Conservation (phyloP, 2,113 vertebrate genomes). For the Sinocyclocheilus grahami region DNA sequence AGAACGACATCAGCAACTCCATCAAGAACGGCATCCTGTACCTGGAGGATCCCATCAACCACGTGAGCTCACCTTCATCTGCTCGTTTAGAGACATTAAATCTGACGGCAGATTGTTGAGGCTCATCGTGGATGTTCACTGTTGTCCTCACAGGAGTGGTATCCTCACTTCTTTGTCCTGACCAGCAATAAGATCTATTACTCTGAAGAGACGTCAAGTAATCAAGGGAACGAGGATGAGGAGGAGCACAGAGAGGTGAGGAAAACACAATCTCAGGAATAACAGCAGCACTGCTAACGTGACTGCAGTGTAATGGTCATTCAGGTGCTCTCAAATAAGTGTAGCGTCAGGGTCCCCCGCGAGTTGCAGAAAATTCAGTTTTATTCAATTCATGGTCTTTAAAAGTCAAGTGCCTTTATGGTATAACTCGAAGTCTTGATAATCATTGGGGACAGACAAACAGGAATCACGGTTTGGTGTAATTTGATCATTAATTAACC, state of each 20-base stretch:
- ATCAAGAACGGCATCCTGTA: conserved; percentile 98
- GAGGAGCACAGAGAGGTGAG: conserved; percentile 96
- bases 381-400: too few relatives aligned
- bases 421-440: too few relatives aligned
- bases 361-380: too few relatives aligned
- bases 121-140: background rate
- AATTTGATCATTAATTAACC: too few relatives aligned
- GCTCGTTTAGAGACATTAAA: too few relatives aligned
- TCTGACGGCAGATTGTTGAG: background rate
- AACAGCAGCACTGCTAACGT: background rate
- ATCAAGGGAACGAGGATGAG: conserved; percentile 93
- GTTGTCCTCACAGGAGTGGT: conserved; percentile 85
- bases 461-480: too few relatives aligned
- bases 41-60: conserved; percentile 96
- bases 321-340: background rate
- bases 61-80: conserved; percentile 69
- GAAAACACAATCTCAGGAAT: background rate
- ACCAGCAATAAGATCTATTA: conserved; percentile 98
- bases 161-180: conserved; percentile 97
- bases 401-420: too few relatives aligned
- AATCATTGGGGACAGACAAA: too few relatives aligned
- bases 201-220: conserved; percentile 92
- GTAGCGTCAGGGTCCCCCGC: too few relatives aligned
- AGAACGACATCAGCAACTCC: conserved; percentile 99
- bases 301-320: background rate